Base-by-base conservation (phyloP, 1,140 invertebrate genomes). In the Spodoptera litura region DNA sequence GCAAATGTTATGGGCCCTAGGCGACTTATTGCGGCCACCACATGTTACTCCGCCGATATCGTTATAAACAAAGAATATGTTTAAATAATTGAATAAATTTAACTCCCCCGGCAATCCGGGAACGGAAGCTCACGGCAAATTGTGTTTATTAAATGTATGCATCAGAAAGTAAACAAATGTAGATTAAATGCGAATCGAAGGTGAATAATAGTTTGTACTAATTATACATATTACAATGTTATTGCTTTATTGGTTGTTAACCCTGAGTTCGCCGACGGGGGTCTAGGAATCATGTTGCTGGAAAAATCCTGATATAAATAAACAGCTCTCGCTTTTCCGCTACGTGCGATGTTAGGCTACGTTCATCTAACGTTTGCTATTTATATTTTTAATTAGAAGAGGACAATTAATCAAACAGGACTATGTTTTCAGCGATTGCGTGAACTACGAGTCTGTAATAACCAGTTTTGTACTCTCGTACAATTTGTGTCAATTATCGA, bases 161-260 rank as follows among this genome's bases (percentile, higher is more conserved):
- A 38, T 44, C 72, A 53, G 44, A 78, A 74, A 72, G 75, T 82
- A 84, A 84, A 84, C 79, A 84, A 61, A 74, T 53, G 64, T 61
- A 64, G 53, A 84, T 82, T 82, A 72, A 78, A 80, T 78, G 44
- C 56, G 76, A 80, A 82, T 84, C 74, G 59, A 82, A 77, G 74
- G 73, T 74, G 66, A 79, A 72, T 82, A 84, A 80, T 77, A 72
- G 77, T 68, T 78, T 53, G 59, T 76, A 71, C 74, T 78, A 81
- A 84, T 80, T 80, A 81, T 62, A 56, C 56, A 55, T 31, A 82
- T 77, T 79, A 82, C 81, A 79, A 62, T 82, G 80, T 82, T 78
- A 59, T 20, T 76, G 55, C 68, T 79, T 66, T 70, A 70, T 70
- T 70, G 38, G 66, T n/a, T 70, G 44, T 62, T 64, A 75, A 35